A percentile compares a stretch with the other conserved stretches of the same genome.
These are phyloP conservation scores for Metalampra italica DNA, from an alignment of 2,888 invertebrate genomes.

Conservation along the genomic window DNA sequence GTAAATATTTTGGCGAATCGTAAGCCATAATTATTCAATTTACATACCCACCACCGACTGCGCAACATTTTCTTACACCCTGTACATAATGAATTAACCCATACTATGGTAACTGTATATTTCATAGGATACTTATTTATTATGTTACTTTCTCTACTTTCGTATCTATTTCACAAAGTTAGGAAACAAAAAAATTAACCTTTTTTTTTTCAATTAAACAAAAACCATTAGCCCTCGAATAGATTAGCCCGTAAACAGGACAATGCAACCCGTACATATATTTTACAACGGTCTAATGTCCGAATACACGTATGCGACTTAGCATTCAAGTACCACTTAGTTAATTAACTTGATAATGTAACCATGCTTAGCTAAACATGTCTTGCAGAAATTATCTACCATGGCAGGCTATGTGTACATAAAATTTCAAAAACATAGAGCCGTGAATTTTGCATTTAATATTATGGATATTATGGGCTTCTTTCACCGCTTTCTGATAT, in stretches of 20 bases:
- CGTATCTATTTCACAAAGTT: neutral
- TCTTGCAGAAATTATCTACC: no score
- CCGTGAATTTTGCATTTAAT: no score
- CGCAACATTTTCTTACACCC: no score
- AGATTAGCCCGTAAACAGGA: conserved; percentile 14
- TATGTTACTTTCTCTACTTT: neutral
- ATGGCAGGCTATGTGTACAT: no score
- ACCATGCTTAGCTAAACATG: no score
- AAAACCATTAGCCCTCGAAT: neutral
- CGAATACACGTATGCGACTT: neutral
- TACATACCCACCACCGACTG: no score
- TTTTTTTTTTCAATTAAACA: neutral
- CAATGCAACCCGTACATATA: neutral
- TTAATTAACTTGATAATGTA: neutral
- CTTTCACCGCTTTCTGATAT: no score
- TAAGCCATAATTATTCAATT: neutral
- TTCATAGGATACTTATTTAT: conserved; percentile 1
- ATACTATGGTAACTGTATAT: conserved; percentile 30
- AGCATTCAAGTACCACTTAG: neutral
- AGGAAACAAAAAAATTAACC: neutral
- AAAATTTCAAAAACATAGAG: no score
- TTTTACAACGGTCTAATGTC: neutral
- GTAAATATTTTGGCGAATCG: no score
- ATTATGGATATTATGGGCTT: no score
- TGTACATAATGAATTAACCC: no score